Percentiles rank a stretch among this genome's conserved stretches.
phyloP scores from a whole-genome alignment of 1,140 invertebrate genomes.

The Artemia franciscana region DNA sequence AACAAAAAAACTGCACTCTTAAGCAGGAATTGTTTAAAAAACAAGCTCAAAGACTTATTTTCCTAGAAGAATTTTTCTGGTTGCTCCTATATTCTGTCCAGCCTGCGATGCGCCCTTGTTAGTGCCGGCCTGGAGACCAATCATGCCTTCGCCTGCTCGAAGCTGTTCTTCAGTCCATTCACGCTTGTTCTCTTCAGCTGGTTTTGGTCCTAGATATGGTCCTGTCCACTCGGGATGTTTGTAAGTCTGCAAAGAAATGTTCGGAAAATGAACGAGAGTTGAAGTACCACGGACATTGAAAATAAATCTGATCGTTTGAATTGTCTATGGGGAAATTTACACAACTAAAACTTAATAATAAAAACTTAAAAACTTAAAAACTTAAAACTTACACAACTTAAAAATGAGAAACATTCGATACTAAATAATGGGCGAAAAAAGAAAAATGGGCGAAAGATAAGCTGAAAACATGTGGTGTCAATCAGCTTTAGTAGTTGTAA shows the following conservation, averaged over 20 bases:
- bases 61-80: slow-evolving; percentile 61
- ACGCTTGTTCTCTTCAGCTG: slow-evolving; percentile 69
- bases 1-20: neutral
- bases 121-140: slow-evolving; percentile 82
- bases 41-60: slow-evolving; percentile 31
- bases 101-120: slow-evolving; percentile 85
- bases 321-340: too few relatives aligned
- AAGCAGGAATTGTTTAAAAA: neutral
- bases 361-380: too few relatives aligned
- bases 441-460: too few relatives aligned
- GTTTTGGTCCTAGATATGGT: slow-evolving; percentile 66
- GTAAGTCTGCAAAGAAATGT: slow-evolving; percentile 37
- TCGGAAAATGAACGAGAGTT: too few relatives aligned
- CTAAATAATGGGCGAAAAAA: too few relatives aligned
- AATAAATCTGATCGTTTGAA: too few relatives aligned
- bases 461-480: too few relatives aligned
- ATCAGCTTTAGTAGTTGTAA: too few relatives aligned
- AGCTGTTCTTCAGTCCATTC: slow-evolving; percentile 78
- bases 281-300: too few relatives aligned
- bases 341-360: too few relatives aligned
- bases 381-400: too few relatives aligned
- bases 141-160: slow-evolving; percentile 62
- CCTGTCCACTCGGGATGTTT: slow-evolving; percentile 70
- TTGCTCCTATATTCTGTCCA: slow-evolving; percentile 78
- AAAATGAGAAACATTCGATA: too few relatives aligned